Percentiles rank a stretch among this genome's conserved stretches.
Conservation (phyloP, 2,888 invertebrate genomes). For the Xestia ashworthii region DNA sequence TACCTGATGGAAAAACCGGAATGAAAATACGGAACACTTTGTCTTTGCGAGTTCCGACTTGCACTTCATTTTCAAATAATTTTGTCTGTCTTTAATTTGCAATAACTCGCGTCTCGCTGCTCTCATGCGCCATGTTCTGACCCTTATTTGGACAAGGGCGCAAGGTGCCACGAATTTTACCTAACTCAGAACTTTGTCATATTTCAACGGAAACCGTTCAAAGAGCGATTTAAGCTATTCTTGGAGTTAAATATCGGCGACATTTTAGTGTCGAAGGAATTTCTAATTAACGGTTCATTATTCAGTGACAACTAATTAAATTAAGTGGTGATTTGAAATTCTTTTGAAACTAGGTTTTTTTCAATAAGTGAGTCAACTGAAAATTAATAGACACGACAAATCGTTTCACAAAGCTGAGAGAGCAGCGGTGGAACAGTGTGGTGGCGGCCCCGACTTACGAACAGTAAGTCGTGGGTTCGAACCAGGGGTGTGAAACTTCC, state of each 20-base stretch:
- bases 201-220: constrained; percentile 62
- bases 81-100: background rate
- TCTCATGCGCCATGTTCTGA: background rate
- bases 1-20: background rate
- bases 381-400: background rate
- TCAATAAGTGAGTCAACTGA: background rate
- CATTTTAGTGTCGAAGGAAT: constrained; percentile 42
- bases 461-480: too few species aligned
- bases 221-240: constrained; percentile 65
- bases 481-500: too few species aligned
- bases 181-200: constrained; percentile 65
- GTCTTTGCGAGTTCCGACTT: background rate
- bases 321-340: background rate
- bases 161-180: constrained; percentile 64
- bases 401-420: too few species aligned
- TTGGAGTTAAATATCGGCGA: constrained; percentile 43
- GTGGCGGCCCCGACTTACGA: too few species aligned
- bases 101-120: background rate
- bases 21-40: background rate
- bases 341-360: background rate
- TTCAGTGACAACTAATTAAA: constrained; percentile 9
- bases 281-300: constrained; percentile 26
- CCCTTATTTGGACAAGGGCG: constrained; percentile 60
- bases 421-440: too few species aligned
- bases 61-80: background rate